These are phyloP conservation scores for Drosophila atroscutellata DNA, from an alignment of 2,888 invertebrate genomes.

Conservation along the genomic window DNA sequence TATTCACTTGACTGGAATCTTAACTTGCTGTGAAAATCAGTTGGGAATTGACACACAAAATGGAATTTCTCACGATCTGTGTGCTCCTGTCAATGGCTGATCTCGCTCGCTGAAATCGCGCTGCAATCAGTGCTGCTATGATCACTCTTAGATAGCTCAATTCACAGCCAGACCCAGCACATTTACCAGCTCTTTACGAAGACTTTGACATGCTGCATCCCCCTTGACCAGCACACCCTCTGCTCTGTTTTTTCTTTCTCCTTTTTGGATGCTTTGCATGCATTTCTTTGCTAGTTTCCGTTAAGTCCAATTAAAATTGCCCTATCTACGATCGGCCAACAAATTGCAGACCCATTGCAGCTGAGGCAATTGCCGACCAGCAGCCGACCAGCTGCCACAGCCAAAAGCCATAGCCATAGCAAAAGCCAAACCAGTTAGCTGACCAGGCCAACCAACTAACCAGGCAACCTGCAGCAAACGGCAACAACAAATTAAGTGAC, in stretches of 20 bases:
- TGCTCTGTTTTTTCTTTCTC: conserved; percentile 28
- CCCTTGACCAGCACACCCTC: neutral
- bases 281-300: conserved; percentile 69
- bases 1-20: conserved; percentile 28
- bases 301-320: conserved; percentile 75
- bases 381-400: conserved; percentile 45
- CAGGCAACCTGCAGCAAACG: conserved; percentile 49
- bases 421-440: conserved; percentile 49
- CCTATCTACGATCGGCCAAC: conserved; percentile 73
- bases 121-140: conserved; percentile 54
- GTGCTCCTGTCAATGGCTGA: conserved; percentile 62
- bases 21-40: conserved; percentile 32
- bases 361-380: conserved; percentile 50
- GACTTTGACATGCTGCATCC: conserved; percentile 40
- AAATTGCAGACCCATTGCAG: conserved; percentile 52
- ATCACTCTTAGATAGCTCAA: conserved; percentile 62
- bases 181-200: conserved; percentile 34
- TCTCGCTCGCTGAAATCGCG: conserved; percentile 46
- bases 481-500: conserved; percentile 78
- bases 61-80: conserved; percentile 69
- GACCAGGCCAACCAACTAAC: conserved; percentile 47
- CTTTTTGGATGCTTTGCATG: conserved; percentile 56
- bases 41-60: conserved; percentile 30
- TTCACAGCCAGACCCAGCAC: conserved; percentile 35
- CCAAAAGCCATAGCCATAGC: conserved; percentile 28